phyloP scores from a whole-genome alignment of 2,113 vertebrate species.

The Xerus inauris region DNA sequence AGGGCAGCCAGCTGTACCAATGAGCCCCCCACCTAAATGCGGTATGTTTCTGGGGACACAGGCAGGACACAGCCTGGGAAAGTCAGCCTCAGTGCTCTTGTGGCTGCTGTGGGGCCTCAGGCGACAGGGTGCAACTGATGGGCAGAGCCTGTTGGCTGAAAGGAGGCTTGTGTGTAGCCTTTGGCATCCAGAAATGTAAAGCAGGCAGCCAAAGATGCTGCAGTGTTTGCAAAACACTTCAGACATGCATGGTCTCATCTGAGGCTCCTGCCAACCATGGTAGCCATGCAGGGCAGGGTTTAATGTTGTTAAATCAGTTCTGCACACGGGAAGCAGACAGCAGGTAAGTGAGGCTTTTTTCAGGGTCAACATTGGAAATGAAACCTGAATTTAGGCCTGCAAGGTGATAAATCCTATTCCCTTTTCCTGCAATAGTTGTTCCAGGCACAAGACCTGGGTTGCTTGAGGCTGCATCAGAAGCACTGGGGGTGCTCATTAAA shows the following conservation, averaged over 20 bases:
- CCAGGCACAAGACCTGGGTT: background rate
- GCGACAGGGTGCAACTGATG: rapidly evolving
- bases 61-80: background rate
- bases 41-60: background rate
- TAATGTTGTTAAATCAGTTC: background rate
- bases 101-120: background rate
- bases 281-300: background rate
- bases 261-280: background rate
- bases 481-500: background rate
- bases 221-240: background rate
- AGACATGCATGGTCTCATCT: background rate
- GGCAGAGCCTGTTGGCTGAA: background rate
- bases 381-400: background rate
- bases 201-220: background rate
- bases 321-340: background rate
- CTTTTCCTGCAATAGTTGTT: background rate
- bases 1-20: background rate
- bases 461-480: background rate
- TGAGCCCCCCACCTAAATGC: background rate
- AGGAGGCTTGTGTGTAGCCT: background rate
- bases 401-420: background rate
- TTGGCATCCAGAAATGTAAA: background rate
- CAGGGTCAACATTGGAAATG: background rate
- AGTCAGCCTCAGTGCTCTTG: rapidly evolving
- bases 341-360: background rate